A percentile compares a stretch with the other conserved stretches of the same genome.
Evolutionary conservation across 2,797 vertebrate genomes (phyloP).

Genomic region (Sparidentex hasta): DNA sequence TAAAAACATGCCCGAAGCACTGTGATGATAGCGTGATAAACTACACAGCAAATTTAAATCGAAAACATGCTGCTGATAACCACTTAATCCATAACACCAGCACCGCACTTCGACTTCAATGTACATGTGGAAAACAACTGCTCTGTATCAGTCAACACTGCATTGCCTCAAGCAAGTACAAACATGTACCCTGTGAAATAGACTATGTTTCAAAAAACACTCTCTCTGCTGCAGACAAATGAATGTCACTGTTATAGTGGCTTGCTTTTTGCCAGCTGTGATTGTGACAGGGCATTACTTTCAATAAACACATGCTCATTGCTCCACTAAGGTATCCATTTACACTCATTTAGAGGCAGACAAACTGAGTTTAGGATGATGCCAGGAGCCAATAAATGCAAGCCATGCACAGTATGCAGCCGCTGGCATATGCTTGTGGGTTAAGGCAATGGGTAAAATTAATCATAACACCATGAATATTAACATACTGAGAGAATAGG

Average conservation of each 20-base stretch:
- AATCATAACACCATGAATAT: conserved; percentile 85
- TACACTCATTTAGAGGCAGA: conserved; percentile 75
- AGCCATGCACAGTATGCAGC: conserved; percentile 66
- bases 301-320: conserved; percentile 78
- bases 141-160: conserved; percentile 43
- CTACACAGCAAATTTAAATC: conserved; percentile 6
- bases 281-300: conserved; percentile 78
- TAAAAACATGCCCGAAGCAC: not conserved
- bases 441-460: conserved; percentile 78
- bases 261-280: conserved; percentile 72
- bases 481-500: conserved; percentile 79
- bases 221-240: conserved; percentile 61
- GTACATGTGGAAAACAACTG: conserved; percentile 44
- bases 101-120: conserved; percentile 13
- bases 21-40: conserved; percentile 10
- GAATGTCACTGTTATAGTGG: conserved; percentile 57
- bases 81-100: conserved; percentile 43
- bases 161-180: conserved; percentile 50
- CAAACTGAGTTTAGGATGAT: conserved; percentile 71
- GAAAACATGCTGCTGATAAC: conserved; percentile 31
- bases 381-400: conserved; percentile 70
- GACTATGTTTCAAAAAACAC: conserved; percentile 55
- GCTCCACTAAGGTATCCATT: conserved; percentile 76
- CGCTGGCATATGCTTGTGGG: conserved; percentile 69
- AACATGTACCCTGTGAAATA: conserved; percentile 49